These are phyloP conservation scores for Holotrichia oblita DNA, from an alignment of 1,140 invertebrate species.

Conservation along the genomic window DNA sequence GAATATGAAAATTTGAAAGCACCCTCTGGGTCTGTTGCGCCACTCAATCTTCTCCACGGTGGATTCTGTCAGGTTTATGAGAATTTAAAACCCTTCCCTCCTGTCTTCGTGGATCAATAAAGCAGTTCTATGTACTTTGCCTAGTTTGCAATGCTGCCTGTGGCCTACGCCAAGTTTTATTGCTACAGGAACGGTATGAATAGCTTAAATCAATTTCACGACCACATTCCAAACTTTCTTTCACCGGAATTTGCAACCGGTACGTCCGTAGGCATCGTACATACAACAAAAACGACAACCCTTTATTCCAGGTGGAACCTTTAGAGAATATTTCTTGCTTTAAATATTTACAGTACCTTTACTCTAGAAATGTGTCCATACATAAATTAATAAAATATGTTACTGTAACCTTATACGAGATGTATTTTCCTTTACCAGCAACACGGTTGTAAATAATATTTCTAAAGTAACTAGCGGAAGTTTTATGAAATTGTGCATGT, in stretches of 20 bases:
- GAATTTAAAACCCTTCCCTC: slow-evolving; percentile 50
- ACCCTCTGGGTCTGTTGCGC: slow-evolving; percentile 49
- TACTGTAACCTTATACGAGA: too few species aligned
- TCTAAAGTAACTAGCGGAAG: too few species aligned
- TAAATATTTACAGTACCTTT: neutral
- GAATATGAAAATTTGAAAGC: slow-evolving; percentile 52
- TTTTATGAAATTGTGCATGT: too few species aligned
- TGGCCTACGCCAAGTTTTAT: slow-evolving; percentile 44
- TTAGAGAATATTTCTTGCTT: neutral
- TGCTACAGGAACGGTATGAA: slow-evolving; percentile 34
- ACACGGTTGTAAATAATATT: too few species aligned
- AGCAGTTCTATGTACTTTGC: slow-evolving; percentile 45
- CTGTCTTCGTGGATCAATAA: slow-evolving; percentile 48
- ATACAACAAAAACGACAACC: neutral
- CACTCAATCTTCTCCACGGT: slow-evolving; percentile 49
- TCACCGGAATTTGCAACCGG: neutral
- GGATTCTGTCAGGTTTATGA: slow-evolving; percentile 50
- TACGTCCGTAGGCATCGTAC: neutral
- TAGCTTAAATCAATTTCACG: slow-evolving; percentile 36
- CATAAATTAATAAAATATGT: too few species aligned
- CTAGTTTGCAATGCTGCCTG: slow-evolving; percentile 44
- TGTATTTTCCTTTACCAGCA: too few species aligned
- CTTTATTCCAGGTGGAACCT: neutral
- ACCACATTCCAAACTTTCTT: slow-evolving; percentile 37
- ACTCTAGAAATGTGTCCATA: too few species aligned